These are phyloP conservation scores for Diadegma fenestrale DNA, from an alignment of 2,888 invertebrate species.

Conservation along the genomic window DNA sequence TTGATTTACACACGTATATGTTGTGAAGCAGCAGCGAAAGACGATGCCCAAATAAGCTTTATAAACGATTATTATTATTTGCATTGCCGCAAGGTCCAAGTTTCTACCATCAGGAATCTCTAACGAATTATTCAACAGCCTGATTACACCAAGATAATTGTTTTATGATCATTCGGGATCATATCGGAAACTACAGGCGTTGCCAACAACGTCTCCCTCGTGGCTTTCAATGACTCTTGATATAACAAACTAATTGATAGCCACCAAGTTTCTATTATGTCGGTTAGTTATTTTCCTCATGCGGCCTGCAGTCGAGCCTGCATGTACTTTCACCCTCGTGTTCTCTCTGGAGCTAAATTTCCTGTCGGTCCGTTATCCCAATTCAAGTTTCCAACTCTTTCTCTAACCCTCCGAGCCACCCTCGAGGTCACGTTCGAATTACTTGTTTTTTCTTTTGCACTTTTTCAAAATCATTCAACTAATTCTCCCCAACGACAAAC, in stretches of 20 bases:
- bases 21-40: background rate
- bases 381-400: background rate
- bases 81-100: constrained; percentile 5
- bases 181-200: constrained; percentile 32
- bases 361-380: background rate
- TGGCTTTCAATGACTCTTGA: constrained; percentile 2
- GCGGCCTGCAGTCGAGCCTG: background rate
- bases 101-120: constrained; percentile 24
- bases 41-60: background rate
- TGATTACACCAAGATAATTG: constrained; percentile 46
- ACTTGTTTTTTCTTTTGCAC: background rate
- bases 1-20: background rate
- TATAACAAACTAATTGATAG: constrained; percentile 5
- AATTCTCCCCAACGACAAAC: no score
- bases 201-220: constrained; percentile 11
- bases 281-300: background rate
- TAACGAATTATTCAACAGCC: constrained; percentile 34
- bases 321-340: background rate
- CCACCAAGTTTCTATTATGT: constrained; percentile 40
- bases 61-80: background rate
- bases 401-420: background rate
- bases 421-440: background rate
- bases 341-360: background rate
- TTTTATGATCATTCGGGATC: constrained; percentile 43
- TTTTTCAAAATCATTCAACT: background rate